phyloP scores from a whole-genome alignment of 2,113 vertebrate genomes.

The Lycocorax pyrrhopterus region DNA sequence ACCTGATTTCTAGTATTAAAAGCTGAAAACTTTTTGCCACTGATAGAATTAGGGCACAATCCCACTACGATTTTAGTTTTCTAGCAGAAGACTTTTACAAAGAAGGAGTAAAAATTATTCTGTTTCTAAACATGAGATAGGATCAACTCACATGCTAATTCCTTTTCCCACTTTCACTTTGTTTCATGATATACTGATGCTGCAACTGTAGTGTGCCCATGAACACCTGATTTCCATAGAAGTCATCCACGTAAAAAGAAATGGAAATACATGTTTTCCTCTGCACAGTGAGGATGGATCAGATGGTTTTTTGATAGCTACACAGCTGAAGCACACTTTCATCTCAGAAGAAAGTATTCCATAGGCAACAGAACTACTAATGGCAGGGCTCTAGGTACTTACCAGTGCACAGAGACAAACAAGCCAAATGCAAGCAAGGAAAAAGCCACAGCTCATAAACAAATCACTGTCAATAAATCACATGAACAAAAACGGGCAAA shows the following conservation, averaged over 20 bases:
- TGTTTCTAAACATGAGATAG: not conserved
- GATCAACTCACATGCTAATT: not conserved
- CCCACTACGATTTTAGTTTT: not conserved
- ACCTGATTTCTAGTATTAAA: not conserved
- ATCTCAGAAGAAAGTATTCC: not conserved
- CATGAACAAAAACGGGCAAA: not conserved
- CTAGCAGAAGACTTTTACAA: not conserved
- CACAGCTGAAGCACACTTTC: not conserved
- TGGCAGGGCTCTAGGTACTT: not conserved
- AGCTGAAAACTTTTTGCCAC: not conserved
- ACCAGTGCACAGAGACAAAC: not conserved
- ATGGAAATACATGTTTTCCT: not conserved
- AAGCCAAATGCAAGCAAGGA: not conserved
- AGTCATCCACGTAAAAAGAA: not conserved
- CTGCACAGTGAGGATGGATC: not conserved
- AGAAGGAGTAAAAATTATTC: not conserved
- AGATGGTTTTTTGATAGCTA: not conserved
- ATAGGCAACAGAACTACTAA: not conserved
- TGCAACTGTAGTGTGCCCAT: not conserved
- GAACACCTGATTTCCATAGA: not conserved
- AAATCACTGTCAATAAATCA: not conserved
- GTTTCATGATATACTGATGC: not conserved
- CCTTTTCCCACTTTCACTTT: not conserved
- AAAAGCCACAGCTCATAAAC: not conserved
- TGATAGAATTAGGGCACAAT: not conserved